These are phyloP conservation scores for Ivindomyrus marchei DNA, from an alignment of 2,113 vertebrate species.

Conservation along the genomic window DNA sequence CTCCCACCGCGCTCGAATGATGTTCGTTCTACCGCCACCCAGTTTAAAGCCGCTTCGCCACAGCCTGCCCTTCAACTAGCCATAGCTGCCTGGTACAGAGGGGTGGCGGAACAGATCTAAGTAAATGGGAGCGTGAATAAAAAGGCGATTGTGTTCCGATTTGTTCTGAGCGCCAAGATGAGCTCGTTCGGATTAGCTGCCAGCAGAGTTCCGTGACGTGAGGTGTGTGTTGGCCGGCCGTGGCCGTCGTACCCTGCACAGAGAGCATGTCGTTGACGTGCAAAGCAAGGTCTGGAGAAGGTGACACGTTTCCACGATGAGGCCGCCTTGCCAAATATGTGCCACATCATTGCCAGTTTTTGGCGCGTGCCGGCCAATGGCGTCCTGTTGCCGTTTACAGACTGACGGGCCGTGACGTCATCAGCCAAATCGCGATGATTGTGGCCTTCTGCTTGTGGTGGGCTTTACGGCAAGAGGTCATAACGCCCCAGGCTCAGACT, in stretches of 20 bases:
- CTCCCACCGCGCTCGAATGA: not conserved
- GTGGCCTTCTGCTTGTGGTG: not conserved
- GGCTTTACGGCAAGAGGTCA: not conserved
- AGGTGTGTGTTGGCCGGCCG: not conserved
- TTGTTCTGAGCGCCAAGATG: not conserved
- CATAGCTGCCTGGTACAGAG: not conserved
- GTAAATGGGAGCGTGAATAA: not conserved
- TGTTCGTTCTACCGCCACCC: not conserved
- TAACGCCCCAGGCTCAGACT: not conserved
- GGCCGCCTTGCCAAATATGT: not conserved
- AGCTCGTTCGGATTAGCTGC: not conserved
- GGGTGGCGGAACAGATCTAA: not conserved
- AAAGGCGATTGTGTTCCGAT: not conserved
- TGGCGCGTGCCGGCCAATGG: not conserved
- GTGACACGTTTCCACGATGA: not conserved
- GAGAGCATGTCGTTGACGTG: not conserved
- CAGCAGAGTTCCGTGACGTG: not conserved
- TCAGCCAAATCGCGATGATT: not conserved
- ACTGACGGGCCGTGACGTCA: not conserved
- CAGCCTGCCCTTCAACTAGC: not conserved
- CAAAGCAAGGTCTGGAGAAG: not conserved
- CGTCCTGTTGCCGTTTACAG: not conserved
- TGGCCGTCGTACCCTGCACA: not conserved
- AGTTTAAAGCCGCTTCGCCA: not conserved
- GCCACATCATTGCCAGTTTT: not conserved